phyloP scores from a whole-genome alignment of 2,888 invertebrate genomes.

The Odontothrips loti region DNA sequence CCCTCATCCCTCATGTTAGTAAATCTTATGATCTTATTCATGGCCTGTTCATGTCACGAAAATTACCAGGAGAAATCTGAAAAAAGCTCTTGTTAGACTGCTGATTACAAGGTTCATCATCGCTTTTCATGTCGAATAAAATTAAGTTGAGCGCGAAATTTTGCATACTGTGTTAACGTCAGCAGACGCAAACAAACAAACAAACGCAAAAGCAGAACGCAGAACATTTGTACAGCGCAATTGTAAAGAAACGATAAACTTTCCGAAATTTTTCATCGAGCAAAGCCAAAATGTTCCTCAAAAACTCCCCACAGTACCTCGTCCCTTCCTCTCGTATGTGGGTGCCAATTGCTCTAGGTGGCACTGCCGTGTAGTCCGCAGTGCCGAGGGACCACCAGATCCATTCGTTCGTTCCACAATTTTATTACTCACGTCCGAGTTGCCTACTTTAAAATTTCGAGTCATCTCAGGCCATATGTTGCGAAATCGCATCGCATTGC shows the following conservation, averaged over 20 bases:
- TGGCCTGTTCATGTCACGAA: not conserved
- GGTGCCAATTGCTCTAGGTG: not conserved
- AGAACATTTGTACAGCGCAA: not conserved
- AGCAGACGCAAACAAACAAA: conserved; percentile 19
- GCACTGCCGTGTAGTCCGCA: not conserved
- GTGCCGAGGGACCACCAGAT: not conserved
- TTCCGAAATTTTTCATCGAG: too few relatives aligned
- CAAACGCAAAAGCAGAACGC: not conserved
- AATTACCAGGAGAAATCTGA: not conserved
- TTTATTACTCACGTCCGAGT: too few relatives aligned
- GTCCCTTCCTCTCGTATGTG: too few relatives aligned
- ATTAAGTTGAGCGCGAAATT: not conserved
- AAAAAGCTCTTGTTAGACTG: not conserved
- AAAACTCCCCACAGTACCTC: too few relatives aligned
- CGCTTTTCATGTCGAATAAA: not conserved
- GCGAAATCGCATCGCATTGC: too few relatives aligned
- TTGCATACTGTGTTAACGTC: not conserved
- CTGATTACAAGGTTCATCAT: too few relatives aligned
- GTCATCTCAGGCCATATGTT: too few relatives aligned
- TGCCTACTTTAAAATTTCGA: too few relatives aligned
- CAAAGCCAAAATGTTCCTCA: too few relatives aligned
- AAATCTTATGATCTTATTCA: not conserved
- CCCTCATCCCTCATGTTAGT: not conserved
- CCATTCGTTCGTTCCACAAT: not conserved
- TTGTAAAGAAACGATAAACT: too few relatives aligned